Evolutionary conservation across 53 echinoderm and acorn worm genomes (phyloP).

Genomic region (Astropecten irregularis): DNA sequence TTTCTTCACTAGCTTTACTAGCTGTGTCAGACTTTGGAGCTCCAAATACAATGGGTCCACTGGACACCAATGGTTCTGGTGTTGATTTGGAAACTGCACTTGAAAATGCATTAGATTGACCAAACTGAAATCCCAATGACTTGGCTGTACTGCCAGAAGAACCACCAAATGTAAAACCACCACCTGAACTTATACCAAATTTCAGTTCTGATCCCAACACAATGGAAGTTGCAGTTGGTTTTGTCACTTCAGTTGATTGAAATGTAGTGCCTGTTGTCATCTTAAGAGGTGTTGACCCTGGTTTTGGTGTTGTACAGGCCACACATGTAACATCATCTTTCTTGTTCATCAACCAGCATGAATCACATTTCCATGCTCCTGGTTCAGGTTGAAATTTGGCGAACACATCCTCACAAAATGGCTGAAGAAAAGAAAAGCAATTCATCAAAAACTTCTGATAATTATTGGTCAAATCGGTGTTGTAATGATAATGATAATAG

Average conservation of each 20-base stretch:
- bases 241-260: neutral
- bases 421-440: constrained; percentile 18
- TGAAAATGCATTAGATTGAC: neutral
- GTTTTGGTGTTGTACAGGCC: constrained; percentile 76
- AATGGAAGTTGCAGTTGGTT: too few species aligned
- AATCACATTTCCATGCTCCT: constrained; percentile 82
- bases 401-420: constrained; percentile 24
- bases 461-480: too few species aligned
- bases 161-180: constrained; percentile 8
- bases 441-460: neutral
- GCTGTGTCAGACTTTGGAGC: neutral
- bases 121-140: constrained; percentile 4
- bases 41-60: constrained; percentile 3
- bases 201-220: neutral
- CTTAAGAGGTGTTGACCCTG: constrained; percentile 46
- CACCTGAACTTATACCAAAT: neutral
- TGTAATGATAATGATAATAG: too few species aligned
- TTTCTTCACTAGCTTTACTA: neutral
- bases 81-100: neutral
- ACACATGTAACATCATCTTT: constrained; percentile 48
- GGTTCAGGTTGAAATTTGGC: constrained; percentile 66
- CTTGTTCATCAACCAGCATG: constrained; percentile 59
- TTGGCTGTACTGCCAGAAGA: neutral
- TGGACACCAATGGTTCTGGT: neutral
- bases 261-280: neutral